phyloP scores from a whole-genome alignment of 1,140 invertebrate genomes.

The Drosophila ananassae region DNA sequence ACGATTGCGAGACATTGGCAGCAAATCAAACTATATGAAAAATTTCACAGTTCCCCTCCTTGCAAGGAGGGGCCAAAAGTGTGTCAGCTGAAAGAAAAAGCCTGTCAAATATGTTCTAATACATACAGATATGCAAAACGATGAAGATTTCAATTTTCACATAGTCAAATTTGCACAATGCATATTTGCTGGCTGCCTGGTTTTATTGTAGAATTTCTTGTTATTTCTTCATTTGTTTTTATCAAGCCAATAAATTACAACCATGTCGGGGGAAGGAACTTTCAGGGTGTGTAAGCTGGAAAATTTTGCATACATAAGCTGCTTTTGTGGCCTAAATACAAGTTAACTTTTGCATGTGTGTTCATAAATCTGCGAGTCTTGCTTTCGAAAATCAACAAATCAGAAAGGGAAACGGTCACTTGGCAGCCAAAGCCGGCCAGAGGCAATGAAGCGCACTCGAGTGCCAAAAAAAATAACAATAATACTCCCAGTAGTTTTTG shows the following conservation, averaged over 20 bases:
- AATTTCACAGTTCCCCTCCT: slow-evolving; percentile 46
- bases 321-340: slow-evolving; percentile 65
- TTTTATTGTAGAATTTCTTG: slow-evolving; percentile 66
- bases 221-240: slow-evolving; percentile 75
- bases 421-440: slow-evolving; percentile 7
- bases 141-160: slow-evolving; percentile 57
- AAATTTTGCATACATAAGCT: slow-evolving; percentile 72
- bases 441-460: slow-evolving; percentile 63
- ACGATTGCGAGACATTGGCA: slow-evolving; percentile 38
- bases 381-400: slow-evolving; percentile 69
- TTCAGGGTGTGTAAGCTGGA: slow-evolving; percentile 55
- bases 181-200: slow-evolving; percentile 51
- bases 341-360: slow-evolving; percentile 36
- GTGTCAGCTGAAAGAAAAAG: slow-evolving; percentile 30
- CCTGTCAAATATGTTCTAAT: neutral
- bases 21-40: slow-evolving; percentile 66
- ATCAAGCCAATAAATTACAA: slow-evolving; percentile 76
- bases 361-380: slow-evolving; percentile 47
- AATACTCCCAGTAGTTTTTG: slow-evolving; percentile 10
- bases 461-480: slow-evolving; percentile 62
- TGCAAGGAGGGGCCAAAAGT: slow-evolving; percentile 22
- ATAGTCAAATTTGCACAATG: slow-evolving; percentile 68
- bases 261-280: slow-evolving; percentile 18
- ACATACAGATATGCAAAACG: slow-evolving; percentile 11
- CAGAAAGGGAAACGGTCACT: slow-evolving; percentile 38